A percentile compares a stretch with the other conserved stretches of the same genome.
These are phyloP conservation scores for Poeciliopsis occidentalis DNA, from an alignment of 2,113 vertebrate genomes.

Conservation along the genomic window DNA sequence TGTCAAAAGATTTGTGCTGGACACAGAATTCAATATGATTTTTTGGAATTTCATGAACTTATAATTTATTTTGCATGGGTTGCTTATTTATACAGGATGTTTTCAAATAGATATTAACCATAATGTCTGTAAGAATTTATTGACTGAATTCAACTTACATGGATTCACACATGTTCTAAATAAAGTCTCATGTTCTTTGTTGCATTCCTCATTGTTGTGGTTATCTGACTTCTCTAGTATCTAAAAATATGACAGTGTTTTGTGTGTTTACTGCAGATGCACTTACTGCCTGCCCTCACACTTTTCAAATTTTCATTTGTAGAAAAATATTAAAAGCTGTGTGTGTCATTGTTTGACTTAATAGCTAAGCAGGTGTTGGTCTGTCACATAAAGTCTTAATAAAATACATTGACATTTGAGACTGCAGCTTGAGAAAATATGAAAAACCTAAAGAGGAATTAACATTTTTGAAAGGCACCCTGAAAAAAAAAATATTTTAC, in stretches of 20 bases:
- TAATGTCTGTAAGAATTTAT: neutral
- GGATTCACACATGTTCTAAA: neutral
- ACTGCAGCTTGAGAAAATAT: too few relatives aligned
- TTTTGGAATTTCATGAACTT: neutral
- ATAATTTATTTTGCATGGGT: slow-evolving; percentile 46
- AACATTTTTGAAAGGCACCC: too few relatives aligned
- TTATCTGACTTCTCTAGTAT: neutral
- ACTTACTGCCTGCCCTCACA: neutral
- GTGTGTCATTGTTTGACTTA: too few relatives aligned
- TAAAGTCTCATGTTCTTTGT: neutral
- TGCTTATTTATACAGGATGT: slow-evolving; percentile 20
- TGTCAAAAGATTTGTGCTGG: slow-evolving; percentile 53
- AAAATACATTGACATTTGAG: too few relatives aligned
- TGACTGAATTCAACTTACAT: neutral
- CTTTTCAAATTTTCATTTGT: too few relatives aligned
- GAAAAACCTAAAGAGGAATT: too few relatives aligned
- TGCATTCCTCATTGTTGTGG: neutral
- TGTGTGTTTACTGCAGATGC: neutral
- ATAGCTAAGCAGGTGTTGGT: too few relatives aligned
- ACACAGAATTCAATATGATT: slow-evolving; percentile 51
- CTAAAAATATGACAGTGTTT: neutral
- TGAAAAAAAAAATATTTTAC: too few relatives aligned
- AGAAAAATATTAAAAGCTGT: too few relatives aligned
- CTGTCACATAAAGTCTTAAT: too few relatives aligned
- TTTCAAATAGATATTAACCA: neutral